Base-by-base conservation (phyloP, 2,888 invertebrate species). In the Plemyria rubiginata region DNA sequence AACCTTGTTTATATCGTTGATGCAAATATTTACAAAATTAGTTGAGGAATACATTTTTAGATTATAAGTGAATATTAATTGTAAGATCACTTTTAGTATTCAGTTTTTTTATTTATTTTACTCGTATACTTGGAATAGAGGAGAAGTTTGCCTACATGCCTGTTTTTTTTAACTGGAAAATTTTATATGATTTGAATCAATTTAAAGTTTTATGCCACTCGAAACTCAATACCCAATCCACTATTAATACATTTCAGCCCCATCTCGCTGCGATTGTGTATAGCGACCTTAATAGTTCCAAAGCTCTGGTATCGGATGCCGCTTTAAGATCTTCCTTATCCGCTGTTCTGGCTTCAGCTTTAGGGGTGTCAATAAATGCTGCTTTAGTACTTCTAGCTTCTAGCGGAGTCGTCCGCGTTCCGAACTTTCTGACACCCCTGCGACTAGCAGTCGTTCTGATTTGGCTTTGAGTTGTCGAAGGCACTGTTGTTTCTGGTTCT, bases 251-350 rank as follows among this genome's bases (percentile, higher is more conserved):
- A 66, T 59, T 66, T 88, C 86, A 93, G 75, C 96, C 96, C 94
- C 97, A 97, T 88, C 95, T 95, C 16, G 97, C 96, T 60, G 97
- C 97, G 82, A 97, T 95, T 67, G 96, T 95, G 87, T 97, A 97
- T 61, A 97, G 92, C 68, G 97, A 97, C 88, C 96, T 95, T 79
- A 97, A 94, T 72, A 97, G 90, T 86, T 97, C 97, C 75, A 97
- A 89, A 12, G 97, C 97, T 83, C 97, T 94, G 22, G 95, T 95
- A 77, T 97, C 97, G 12, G 97, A 95, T 56, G 94, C 87, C 28
- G 84, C 82, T 78, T 93, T 93, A 1, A 80, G 65, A n/a, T 88
- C 87, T n/a, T 46, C 78, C 60, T 73, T 76, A 66, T 80, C 70
- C 0, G 87, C 81, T n/a, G 84, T 77, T 67, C 90, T 85, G 0